Percentiles rank a stretch among this genome's conserved stretches.
Conservation (phyloP, 2,888 invertebrate species). For the Acleris sparsana region DNA sequence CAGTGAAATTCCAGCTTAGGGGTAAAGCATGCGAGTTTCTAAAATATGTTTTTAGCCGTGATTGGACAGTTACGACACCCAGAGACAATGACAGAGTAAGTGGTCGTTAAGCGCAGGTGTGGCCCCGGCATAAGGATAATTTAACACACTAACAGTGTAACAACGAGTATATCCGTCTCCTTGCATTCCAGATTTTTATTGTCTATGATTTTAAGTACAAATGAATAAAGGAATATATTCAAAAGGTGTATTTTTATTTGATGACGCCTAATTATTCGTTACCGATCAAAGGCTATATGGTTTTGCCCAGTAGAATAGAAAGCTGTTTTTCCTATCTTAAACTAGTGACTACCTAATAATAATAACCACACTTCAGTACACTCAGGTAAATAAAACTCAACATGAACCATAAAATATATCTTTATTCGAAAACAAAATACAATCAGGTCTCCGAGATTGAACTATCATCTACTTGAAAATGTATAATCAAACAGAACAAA, state of each 20-base stretch:
- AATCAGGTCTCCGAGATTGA: constrained; percentile 42
- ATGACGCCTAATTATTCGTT: neutral
- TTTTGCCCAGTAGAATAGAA: no score
- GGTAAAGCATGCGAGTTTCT: no score
- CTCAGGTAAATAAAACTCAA: constrained; percentile 32
- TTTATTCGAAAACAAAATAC: constrained; percentile 67
- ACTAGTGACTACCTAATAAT: no score
- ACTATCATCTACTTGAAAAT: constrained; percentile 5
- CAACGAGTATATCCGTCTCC: constrained; percentile 70
- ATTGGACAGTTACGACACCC: no score
- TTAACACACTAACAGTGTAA: constrained; percentile 63
- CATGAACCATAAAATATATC: constrained; percentile 61
- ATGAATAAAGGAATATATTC: constrained; percentile 73
- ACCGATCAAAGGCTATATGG: no score
- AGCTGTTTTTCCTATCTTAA: no score
- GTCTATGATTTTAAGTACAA: constrained; percentile 71
- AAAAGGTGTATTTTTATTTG: constrained; percentile 39
- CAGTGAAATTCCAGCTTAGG: no score
- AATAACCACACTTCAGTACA: no score
- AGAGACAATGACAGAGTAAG: no score
- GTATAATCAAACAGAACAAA: constrained; percentile 10
- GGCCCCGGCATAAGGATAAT: constrained; percentile 7
- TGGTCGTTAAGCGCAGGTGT: neutral
- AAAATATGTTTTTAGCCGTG: no score
- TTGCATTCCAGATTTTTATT: constrained; percentile 65